These are phyloP conservation scores for Leucoraja ocellata DNA, from an alignment of 2,797 vertebrate genomes.

Conservation along the genomic window DNA sequence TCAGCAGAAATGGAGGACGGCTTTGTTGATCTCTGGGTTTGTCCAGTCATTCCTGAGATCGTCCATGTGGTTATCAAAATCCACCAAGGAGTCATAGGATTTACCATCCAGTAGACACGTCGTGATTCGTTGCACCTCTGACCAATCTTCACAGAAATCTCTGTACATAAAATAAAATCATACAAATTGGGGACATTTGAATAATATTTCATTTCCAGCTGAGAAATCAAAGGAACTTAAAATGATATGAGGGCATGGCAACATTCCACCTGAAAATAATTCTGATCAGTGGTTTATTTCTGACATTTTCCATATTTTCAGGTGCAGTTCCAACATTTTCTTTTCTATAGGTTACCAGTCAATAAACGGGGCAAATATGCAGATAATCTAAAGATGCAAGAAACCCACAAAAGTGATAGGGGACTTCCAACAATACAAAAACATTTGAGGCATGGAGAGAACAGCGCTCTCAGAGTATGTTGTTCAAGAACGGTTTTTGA, in stretches of 20 bases:
- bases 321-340: background rate
- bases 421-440: no score
- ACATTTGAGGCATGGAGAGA: no score
- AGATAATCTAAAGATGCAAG: no score
- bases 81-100: conserved; percentile 83
- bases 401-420: no score
- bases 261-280: background rate
- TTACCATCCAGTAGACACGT: conserved; percentile 79
- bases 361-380: no score
- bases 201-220: background rate
- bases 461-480: no score
- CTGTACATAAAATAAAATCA: conserved; percentile 50
- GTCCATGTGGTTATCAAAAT: conserved; percentile 96
- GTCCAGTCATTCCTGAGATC: conserved; percentile 97
- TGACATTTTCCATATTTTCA: background rate
- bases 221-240: background rate
- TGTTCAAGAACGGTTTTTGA: no score
- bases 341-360: no score
- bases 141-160: conserved; percentile 91
- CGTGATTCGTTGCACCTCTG: conserved; percentile 84
- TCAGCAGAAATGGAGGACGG: conserved; percentile 88
- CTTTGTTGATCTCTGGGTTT: conserved; percentile 95
- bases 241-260: background rate
- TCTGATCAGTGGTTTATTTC: background rate
- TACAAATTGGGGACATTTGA: background rate